Base-by-base conservation (phyloP, 2,888 invertebrate species). In the Morpho achilles region DNA sequence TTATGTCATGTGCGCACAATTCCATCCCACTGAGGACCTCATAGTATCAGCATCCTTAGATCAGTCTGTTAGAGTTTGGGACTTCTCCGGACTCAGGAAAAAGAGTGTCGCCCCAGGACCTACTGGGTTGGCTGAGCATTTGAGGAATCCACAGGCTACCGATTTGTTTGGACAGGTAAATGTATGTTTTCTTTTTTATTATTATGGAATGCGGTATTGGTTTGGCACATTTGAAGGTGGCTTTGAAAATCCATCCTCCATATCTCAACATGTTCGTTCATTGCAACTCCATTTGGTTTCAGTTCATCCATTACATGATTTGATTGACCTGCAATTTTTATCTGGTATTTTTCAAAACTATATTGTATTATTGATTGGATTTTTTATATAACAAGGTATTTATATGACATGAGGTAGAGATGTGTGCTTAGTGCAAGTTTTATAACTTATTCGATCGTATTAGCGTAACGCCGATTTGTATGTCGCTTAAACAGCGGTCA, bases 1-100 rank as follows among this genome's bases (percentile, higher is more conserved):
- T 83, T 99, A 99, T 83, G 99, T 99, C 0, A 99, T 99, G 99
- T 98, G 99, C 78, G 99, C 99, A 0, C 96, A 96, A 82, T 99
- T 99, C 86, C 99, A 99, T 80, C 97, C 97, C 0, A 94, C 95
- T 0, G 99, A 99, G 73, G 99, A 99, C 83, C 93, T 99, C 56
- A 95, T 99, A 23, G 98, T 99, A 0, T 99, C 99, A 0, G 99
- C 99, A 0, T 99, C 99, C 0, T 90, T 99, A 50, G 99, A 99
- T 91, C 99, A 99, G 82, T 98, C 99, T 0, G 98, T 99, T 8
- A 92, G 99, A 45, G 98, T 99, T 2, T 99, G 99, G 99, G 99
- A 99, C 84, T 99, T 99, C 78, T 98, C 98, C 0, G 97, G 97
- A 1, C 81, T 99, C 61, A 92, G 99, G 48, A 99, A 99, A 88